Percentiles rank a stretch among this genome's conserved stretches.
phyloP scores from a whole-genome alignment of 2,797 vertebrate species.

The Hippopotamyrus pictus region DNA sequence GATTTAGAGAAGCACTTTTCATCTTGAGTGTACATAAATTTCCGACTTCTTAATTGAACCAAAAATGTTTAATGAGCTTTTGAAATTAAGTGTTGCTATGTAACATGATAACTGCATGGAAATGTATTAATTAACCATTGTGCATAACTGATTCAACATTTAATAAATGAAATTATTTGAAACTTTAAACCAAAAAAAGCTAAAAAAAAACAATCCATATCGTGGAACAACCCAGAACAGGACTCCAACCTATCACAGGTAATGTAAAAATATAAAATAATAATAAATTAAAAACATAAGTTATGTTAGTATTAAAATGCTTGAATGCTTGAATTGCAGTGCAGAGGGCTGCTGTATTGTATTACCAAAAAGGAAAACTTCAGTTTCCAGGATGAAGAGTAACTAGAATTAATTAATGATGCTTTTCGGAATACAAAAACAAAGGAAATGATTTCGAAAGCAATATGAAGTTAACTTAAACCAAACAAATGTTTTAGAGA shows the following conservation, averaged over 20 bases:
- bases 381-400: not conserved
- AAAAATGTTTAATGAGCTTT: conserved; percentile 8
- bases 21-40: not conserved
- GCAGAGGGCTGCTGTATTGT: not conserved
- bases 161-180: not conserved
- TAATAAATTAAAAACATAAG: not conserved
- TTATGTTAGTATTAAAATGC: not conserved
- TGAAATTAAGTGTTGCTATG: not conserved
- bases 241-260: not conserved
- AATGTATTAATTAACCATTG: not conserved
- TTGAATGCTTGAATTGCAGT: not conserved
- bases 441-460: not conserved
- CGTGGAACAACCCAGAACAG: not conserved
- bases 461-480: not conserved
- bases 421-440: not conserved
- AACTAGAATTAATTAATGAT: not conserved
- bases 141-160: not conserved
- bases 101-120: not conserved
- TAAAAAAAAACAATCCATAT: too few species aligned
- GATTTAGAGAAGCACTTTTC: not conserved
- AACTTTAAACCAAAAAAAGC: not conserved
- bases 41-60: not conserved
- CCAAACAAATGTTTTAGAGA: not conserved
- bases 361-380: not conserved
- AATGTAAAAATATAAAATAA: not conserved